Percentiles rank a stretch among this genome's conserved stretches.
phyloP scores from a whole-genome alignment of 2,888 invertebrate genomes.

The Euphydryas editha region DNA sequence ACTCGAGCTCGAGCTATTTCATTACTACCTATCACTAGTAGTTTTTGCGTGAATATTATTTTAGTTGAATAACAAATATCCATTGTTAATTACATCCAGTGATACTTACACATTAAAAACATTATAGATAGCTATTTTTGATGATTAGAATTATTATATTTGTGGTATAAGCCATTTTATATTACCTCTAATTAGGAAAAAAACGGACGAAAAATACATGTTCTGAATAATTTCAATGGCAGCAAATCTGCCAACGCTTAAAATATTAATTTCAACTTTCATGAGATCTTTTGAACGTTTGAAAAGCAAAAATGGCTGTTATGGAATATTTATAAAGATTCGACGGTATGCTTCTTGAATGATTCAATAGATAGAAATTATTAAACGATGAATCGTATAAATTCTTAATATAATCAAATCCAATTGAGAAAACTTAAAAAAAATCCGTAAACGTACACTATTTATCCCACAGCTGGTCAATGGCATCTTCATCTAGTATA shows the following conservation, averaged over 20 bases:
- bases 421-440: background rate
- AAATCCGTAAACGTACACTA: too few species aligned
- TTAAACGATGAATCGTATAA: background rate
- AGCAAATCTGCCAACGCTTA: background rate
- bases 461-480: too few species aligned
- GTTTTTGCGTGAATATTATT: too few species aligned
- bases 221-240: background rate
- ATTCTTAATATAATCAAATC: background rate
- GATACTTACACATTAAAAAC: too few species aligned
- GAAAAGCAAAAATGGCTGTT: background rate
- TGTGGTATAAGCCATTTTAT: too few species aligned
- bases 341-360: background rate
- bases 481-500: too few species aligned
- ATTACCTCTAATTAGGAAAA: background rate
- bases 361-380: background rate
- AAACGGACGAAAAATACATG: background rate
- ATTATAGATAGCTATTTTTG: too few species aligned
- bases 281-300: background rate
- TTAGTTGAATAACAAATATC: too few species aligned
- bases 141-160: too few species aligned
- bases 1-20: too few species aligned
- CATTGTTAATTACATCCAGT: too few species aligned
- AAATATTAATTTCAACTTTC: background rate
- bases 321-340: background rate
- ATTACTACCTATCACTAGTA: too few species aligned